Base-by-base conservation (phyloP, 2,888 invertebrate genomes). In the Temnothorax unifasciatus region DNA sequence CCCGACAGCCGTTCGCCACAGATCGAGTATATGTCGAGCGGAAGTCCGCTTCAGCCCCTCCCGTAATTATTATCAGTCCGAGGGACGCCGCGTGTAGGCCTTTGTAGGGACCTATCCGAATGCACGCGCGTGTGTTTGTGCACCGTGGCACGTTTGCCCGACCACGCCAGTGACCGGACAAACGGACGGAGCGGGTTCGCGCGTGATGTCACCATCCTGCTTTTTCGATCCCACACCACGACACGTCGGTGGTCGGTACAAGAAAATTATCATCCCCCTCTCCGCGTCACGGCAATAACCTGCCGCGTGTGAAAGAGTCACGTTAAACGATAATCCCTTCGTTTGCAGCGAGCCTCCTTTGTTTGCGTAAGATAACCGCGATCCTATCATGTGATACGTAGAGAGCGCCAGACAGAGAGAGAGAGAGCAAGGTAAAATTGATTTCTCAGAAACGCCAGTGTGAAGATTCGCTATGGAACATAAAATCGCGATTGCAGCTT, bases 1-100 rank as follows among this genome's bases (percentile, higher is more conserved):
- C 63, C 59, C 59, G 18, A 25, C 68, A 54, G 44, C 25, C 59
- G 61, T 50, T 84, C 79, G 77, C 63, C 71, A 11, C 84, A 83
- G 84, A 79, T 87, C 68, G 86, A 44, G 88, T 86, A 84, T 86
- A 75, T 64, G 44, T 63, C 47, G 47, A 85, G 88, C 93, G 93
- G 93, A 93, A 93, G 92, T 92, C 83, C 88, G 93, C 91, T 90
- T 87, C 89, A 88, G 92, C 89, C 92, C 91, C 91, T 92, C 91
- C 89, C 88, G 92, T 91, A 93, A 93, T 93, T 93, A 91, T 87
- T 87, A 91, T 89, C 90, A 86, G 85, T 79, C 82, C 34, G 83
- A 71, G 90, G 79, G 87, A 69, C 79, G 8, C 41, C 66, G 66
- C 85, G 81, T 64, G 69, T 71, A 68, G 50, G 73, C 85, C 87